phyloP scores from a whole-genome alignment of 2,797 vertebrate genomes.

The Leptatherina wallacei region DNA sequence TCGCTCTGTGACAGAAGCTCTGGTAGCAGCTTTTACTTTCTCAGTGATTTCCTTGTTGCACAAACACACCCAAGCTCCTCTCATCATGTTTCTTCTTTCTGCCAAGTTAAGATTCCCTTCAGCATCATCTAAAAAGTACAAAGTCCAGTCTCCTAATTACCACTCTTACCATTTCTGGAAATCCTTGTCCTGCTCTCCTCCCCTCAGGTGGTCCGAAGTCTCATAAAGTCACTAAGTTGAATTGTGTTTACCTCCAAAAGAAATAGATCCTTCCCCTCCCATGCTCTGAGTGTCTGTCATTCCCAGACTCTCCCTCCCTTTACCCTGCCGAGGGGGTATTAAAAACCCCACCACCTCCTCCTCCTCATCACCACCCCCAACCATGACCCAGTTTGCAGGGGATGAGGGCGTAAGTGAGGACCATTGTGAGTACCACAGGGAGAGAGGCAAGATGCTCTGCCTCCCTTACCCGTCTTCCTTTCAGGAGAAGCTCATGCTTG shows the following conservation, averaged over 20 bases:
- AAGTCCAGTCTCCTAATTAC: constrained; percentile 23
- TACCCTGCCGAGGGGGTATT: constrained; percentile 62
- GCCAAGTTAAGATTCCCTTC: not conserved
- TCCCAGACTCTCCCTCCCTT: constrained; percentile 42
- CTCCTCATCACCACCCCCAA: constrained; percentile 61
- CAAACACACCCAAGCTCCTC: not conserved
- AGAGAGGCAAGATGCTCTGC: constrained; percentile 73
- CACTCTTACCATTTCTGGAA: constrained; percentile 3
- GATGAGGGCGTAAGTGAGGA: constrained; percentile 78
- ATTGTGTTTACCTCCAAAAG: constrained; percentile 38
- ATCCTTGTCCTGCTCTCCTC: constrained; percentile 3
- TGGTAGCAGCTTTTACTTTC: not conserved
- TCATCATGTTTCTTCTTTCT: constrained; percentile 1
- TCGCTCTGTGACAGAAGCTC: not conserved
- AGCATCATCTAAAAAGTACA: constrained; percentile 21
- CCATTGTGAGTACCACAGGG: constrained; percentile 74
- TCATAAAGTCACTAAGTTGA: constrained; percentile 26
- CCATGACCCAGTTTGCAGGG: constrained; percentile 81
- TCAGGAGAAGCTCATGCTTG: constrained; percentile 74
- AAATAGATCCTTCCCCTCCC: constrained; percentile 18
- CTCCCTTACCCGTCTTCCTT: constrained; percentile 65
- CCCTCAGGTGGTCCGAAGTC: constrained; percentile 29
- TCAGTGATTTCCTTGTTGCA: not conserved
- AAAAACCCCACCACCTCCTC: constrained; percentile 52
- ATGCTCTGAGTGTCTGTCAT: constrained; percentile 46